Base-by-base conservation (phyloP, 2,113 vertebrate genomes). In the Prolemur simus region DNA sequence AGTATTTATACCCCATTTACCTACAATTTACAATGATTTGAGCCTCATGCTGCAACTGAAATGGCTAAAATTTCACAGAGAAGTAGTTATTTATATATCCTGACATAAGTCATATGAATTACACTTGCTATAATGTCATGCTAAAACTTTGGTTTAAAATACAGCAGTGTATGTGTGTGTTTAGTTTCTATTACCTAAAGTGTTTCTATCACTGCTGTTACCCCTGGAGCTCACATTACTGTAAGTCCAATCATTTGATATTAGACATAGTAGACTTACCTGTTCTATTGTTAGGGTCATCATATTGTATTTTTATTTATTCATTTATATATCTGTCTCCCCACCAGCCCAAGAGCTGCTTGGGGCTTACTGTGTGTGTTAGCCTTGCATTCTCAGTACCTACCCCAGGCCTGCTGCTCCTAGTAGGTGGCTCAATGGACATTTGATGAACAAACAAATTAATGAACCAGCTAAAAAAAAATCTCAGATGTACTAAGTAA, bases 1-100 rank as follows among this genome's bases (percentile, higher is more conserved):
- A 89, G 68, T 63, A 87, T 45, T 87, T 95, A 69, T n/a, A 80
- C 9, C 58, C 47, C 25, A 95, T 66, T 90, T 88, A 94, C 66
- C 29, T 85, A 69, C 54, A 92, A 89, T 95, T 89, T 82, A 89
- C 23, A 68, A 73, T 89, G 20, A 94, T 87, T 89, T 71, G 52
- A 96, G 85, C 60, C 54, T 87, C 56, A 86, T 45, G 21, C 39
- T 68, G 6, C 42, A 91, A 90, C 45, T 89, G 76, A 95, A 95
- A 89, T 34, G 81, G 39, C 29, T 89, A 11, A 64, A 91, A 91
- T 76, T 76, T 93, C 77, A 82, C 37, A 96, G 4, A 95, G 32
- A 78, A 73, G 49, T 7, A 78, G 14, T 1, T 73, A 12, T 78
- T 42, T 69, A 18, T 42, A 77, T 54, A n/a, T 23, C 89, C 34